Evolutionary conservation across 30 jellyfish, hydroid and myxozoan genomes (phyloP).

Genomic region (Pelagia noctiluca): DNA sequence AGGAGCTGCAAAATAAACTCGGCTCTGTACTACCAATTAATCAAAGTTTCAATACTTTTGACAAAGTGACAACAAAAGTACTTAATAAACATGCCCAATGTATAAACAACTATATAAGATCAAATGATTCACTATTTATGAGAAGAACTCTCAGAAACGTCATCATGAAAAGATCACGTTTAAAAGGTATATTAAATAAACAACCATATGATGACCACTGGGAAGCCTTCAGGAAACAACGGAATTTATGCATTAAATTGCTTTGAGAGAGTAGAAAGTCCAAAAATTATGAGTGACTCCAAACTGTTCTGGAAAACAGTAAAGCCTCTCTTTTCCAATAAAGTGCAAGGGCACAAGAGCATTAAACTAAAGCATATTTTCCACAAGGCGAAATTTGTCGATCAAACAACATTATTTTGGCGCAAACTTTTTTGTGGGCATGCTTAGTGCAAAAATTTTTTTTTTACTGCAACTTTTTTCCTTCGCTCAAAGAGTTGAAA

Average conservation of each 20-base stretch:
- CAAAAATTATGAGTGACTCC: constrained; percentile 39
- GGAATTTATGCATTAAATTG: constrained; percentile 49
- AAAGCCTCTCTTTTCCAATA: constrained; percentile 55
- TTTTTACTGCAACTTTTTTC: too few relatives aligned
- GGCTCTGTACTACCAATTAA: background rate
- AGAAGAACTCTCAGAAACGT: constrained; percentile 30
- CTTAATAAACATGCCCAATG: constrained; percentile 42
- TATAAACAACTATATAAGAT: constrained; percentile 14
- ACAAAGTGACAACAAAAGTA: background rate
- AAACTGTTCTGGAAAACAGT: constrained; percentile 54
- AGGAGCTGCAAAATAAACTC: constrained; percentile 18
- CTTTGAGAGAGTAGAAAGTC: constrained; percentile 39
- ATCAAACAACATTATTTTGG: too few relatives aligned
- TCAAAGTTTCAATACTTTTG: constrained; percentile 1
- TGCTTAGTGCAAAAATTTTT: too few relatives aligned
- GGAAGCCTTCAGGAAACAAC: constrained; percentile 30
- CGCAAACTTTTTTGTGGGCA: too few relatives aligned
- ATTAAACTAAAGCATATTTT: too few relatives aligned
- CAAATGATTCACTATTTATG: constrained; percentile 1
- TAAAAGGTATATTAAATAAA: constrained; percentile 38
- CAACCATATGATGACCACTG: constrained; percentile 35
- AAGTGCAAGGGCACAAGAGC: background rate
- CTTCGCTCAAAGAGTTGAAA: too few relatives aligned
- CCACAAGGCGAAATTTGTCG: too few relatives aligned
- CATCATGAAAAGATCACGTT: constrained; percentile 49